Evolutionary conservation across 2,888 invertebrate species (phyloP), one percentile per base, ranked within the genome.

Genomic region (Cataglyphis albicans): DNA sequence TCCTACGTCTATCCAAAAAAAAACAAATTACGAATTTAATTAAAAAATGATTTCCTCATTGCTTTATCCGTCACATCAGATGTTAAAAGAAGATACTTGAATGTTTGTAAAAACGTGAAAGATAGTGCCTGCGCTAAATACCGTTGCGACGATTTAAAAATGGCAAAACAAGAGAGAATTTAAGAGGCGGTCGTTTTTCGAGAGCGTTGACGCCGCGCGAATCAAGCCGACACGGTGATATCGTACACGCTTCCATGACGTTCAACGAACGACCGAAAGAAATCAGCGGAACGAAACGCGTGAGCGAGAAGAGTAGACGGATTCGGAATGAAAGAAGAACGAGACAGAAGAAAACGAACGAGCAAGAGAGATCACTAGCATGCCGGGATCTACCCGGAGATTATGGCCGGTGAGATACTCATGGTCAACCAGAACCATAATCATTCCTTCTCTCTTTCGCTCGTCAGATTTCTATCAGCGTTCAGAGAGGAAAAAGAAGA

Each of bases 401-500:
- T 88, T 88, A 89, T 87, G 89, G 88, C 81, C 87, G 84, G 87
- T 82, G 75, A 80, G 72, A 85, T 89, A 89, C 88, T 88, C 88
- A 89, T 82, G 88, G 88, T 86, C 89, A 84, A 89, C 88, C 84
- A 89, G 88, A 88, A 83, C 81, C 84, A 72, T 76, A 52, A 38
- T 59, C 38, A 70, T 75, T 81, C 88, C 64, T 72, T 35, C 52
- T 29, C 21, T 59, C 38, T 44, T 59, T 29, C 32, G 10, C 18
- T 21, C 38, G 18, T 68, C 61, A 3, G 21, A 35, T 73, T 67
- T 63, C 59, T 64, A 57, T 59, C 70, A 29, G 64, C 59, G 44
- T 38, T 48, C 75, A 29, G 10, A 32, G 18, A 70, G 21, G 41
- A 52, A 32, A 78, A 63, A 73, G 59, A 78, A 59, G 29, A 61